Percentiles rank a stretch among this genome's conserved stretches.
These are phyloP conservation scores for Aulostomus chinensis DNA, from an alignment of 2,797 vertebrate species.

Conservation along the genomic window DNA sequence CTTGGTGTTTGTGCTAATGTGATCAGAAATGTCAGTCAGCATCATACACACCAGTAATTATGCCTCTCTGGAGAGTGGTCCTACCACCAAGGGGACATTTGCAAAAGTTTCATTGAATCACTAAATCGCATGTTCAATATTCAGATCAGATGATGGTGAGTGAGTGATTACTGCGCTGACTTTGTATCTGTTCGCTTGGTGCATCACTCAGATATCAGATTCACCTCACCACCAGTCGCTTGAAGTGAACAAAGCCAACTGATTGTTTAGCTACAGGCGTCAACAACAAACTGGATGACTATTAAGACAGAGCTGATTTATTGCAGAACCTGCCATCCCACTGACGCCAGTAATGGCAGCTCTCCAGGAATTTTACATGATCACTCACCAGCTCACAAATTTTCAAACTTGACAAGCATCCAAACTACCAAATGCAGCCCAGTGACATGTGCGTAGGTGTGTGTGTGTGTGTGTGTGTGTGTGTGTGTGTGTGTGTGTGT, in stretches of 20 bases:
- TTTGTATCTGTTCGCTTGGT: slow-evolving; percentile 15
- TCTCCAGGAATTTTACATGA: slow-evolving; percentile 41
- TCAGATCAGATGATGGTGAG: no score
- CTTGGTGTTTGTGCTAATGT: no score
- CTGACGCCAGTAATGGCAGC: slow-evolving; percentile 61
- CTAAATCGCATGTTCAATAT: no score
- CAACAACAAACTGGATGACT: slow-evolving; percentile 47
- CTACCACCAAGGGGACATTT: no score
- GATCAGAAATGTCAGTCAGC: no score
- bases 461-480: no score
- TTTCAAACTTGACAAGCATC: slow-evolving; percentile 52
- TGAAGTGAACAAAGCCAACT: slow-evolving; percentile 36
- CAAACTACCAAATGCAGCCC: slow-evolving; percentile 30
- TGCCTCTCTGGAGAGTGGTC: no score
- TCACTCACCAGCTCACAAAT: slow-evolving; percentile 64
- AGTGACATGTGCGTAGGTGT: background rate
- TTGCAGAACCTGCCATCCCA: slow-evolving; percentile 46
- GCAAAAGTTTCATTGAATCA: no score
- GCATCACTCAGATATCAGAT: slow-evolving; percentile 23
- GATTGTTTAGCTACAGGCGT: slow-evolving; percentile 45
- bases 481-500: no score
- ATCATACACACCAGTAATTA: no score
- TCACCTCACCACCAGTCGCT: slow-evolving; percentile 20
- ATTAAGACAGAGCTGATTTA: slow-evolving; percentile 64
- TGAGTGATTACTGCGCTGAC: background rate